Conservation (phyloP, 2,888 invertebrate genomes). For the Lasioglossum morio region DNA sequence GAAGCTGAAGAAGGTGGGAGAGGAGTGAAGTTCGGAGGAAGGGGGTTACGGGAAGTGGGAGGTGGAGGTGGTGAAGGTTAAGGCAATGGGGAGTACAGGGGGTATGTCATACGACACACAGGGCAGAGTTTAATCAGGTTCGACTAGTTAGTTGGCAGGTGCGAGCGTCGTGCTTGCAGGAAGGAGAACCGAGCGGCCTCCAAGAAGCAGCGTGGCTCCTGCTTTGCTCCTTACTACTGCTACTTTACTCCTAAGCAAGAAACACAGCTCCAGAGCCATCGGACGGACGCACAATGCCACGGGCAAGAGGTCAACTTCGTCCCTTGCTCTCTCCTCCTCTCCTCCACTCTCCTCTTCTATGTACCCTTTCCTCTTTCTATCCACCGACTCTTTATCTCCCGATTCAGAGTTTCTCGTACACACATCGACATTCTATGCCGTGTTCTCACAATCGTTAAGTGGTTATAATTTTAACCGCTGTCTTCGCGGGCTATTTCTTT, state of each 20-base stretch:
- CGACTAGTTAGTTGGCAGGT: conserved; percentile 84
- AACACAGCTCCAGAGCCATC: conserved; percentile 71
- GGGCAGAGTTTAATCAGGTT: conserved; percentile 83
- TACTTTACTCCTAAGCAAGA: conserved; percentile 69
- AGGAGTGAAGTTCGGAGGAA: conserved; percentile 15
- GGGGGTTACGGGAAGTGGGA: conserved; percentile 54
- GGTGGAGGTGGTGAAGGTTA: conserved; percentile 53
- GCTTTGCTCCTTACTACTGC: conserved; percentile 12
- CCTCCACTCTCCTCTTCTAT: conserved; percentile 1
- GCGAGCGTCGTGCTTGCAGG: conserved; percentile 73
- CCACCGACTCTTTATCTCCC: conserved; percentile 47
- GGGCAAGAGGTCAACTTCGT: conserved; percentile 49
- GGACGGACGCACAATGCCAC: conserved; percentile 74
- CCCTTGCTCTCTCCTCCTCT: conserved; percentile 39
- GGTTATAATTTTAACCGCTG: conserved; percentile 72
- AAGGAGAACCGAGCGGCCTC: conserved; percentile 67
- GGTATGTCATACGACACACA: conserved; percentile 73
- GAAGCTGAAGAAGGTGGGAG: conserved; percentile 15
- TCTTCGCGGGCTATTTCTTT: conserved; percentile 35
- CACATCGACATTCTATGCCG: conserved; percentile 43
- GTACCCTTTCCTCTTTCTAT: conserved; percentile 39
- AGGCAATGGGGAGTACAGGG: conserved; percentile 46
- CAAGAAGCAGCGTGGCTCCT: conserved; percentile 68
- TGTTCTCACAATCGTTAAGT: conserved; percentile 75
- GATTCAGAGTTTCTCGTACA: conserved; percentile 35